Conservation (phyloP, 2,888 invertebrate species). For the Dascillus cervinus region DNA sequence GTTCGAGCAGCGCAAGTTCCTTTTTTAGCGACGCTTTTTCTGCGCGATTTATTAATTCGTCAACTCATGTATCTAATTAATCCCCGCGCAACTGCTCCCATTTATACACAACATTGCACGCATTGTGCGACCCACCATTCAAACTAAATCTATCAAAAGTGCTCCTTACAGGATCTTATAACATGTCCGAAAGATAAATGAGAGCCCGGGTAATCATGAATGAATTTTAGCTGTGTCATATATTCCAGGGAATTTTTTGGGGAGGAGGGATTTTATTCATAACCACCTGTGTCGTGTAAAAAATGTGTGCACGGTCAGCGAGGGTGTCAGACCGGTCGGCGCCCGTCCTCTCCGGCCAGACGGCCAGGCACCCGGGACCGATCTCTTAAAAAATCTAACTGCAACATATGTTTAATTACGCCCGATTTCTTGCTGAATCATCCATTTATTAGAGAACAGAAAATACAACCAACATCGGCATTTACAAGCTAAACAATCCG, state of each 20-base stretch:
- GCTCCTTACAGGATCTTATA: conserved; percentile 11
- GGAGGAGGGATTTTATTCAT: conserved; percentile 22
- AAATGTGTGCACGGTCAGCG: conserved; percentile 15
- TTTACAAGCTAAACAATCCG: conserved; percentile 39
- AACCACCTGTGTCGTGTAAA: conserved; percentile 23
- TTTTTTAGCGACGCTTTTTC: too few species aligned
- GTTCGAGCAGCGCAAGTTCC: too few species aligned
- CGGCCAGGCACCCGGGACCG: conserved; percentile 23
- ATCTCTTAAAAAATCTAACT: conserved; percentile 12
- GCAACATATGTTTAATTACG: too few species aligned
- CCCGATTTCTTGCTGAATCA: conserved; percentile 28
- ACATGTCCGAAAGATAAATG: conserved; percentile 19
- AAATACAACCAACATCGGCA: conserved; percentile 34
- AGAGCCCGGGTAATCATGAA: conserved; percentile 22
- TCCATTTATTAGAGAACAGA: conserved; percentile 27
- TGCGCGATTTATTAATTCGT: too few species aligned
- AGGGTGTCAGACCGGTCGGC: conserved; percentile 25
- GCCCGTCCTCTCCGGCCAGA: conserved; percentile 17
- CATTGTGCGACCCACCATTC: conserved; percentile 21
- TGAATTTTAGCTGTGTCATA: conserved; percentile 22
- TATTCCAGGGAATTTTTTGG: conserved; percentile 22
- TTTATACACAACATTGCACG: conserved; percentile 19
- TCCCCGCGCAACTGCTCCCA: conserved; percentile 19
- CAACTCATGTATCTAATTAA: conserved; percentile 19
- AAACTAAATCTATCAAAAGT: conserved; percentile 16